phyloP scores from a whole-genome alignment of 2,113 vertebrate genomes.

The Merops nubicus region DNA sequence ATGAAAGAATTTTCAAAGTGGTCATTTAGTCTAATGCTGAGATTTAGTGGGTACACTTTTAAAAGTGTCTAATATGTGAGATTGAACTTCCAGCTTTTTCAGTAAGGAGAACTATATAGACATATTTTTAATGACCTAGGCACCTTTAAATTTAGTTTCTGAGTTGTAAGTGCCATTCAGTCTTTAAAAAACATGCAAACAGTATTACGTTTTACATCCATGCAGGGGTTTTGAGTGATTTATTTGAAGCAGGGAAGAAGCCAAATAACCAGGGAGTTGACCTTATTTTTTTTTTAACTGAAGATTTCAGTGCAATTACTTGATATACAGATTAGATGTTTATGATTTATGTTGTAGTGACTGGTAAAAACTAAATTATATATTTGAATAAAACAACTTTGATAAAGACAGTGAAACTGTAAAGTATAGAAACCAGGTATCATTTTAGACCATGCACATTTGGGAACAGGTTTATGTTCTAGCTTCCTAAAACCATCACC shows the following conservation, averaged over 20 bases:
- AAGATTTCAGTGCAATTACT: neutral
- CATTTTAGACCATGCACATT: neutral
- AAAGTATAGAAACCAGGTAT: neutral
- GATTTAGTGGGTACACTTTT: neutral
- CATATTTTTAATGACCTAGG: neutral
- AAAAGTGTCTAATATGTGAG: neutral
- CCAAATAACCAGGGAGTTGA: neutral
- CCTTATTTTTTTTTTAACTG: neutral
- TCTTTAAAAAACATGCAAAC: neutral
- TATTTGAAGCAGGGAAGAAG: neutral
- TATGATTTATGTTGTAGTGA: neutral
- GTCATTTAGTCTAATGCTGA: neutral
- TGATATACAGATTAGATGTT: neutral
- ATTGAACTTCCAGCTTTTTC: neutral
- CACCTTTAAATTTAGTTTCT: neutral
- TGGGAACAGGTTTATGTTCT: slow-evolving; percentile 12
- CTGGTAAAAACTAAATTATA: neutral
- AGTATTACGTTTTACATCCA: neutral
- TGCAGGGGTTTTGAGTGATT: neutral
- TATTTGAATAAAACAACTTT: neutral
- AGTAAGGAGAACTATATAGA: neutral
- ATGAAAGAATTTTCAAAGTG: neutral
- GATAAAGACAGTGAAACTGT: neutral
- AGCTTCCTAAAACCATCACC: slow-evolving; percentile 12
- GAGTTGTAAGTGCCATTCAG: neutral